Evolutionary conservation across 2,888 invertebrate species (phyloP), one percentile per base, ranked within the genome.

Genomic region (Sesia apiformis): DNA sequence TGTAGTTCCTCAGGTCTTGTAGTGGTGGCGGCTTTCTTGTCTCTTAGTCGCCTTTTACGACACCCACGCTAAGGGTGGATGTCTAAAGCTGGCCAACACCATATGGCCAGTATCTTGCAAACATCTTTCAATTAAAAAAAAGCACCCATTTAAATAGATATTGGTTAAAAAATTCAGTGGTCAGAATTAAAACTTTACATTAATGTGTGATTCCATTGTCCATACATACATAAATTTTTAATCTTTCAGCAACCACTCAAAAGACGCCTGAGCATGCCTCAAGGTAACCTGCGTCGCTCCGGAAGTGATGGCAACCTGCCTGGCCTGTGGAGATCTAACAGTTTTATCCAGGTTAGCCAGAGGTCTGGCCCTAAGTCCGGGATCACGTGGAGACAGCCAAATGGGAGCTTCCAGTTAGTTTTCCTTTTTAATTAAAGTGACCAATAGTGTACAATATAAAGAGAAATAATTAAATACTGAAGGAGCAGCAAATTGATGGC

Each of bases 221-320:
- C n/a, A 49, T 5, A 5, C 5, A 49, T 49, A n/a, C 8, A n/a
- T 49, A n/a, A n/a, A n/a, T 49, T 6, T 7, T 23, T 1, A 1
- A 49, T 53, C 40, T 74, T 69, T 3, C 64, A 81, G 78, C 68
- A 69, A 69, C 64, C 71, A 3, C 53, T 84, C 0, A 66, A 63
- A 38, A 76, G 76, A 53, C 64, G 82, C 0, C 54, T 81, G 0
- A 76, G 82, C 0, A 56, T 63, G 3, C 54, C 41, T 3, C 66
- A 63, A 2, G 60, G 62, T 0, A 64, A 60, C 0, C 51, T 83
- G 6, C 63, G 77, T 0, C 67, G 80, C 4, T 81, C 73, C 43
- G 80, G 78, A 56, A 84, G 84, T 55, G 79, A 81, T 43, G 65
- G 71, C 50, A 82, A 64, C 61, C 56, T 84, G 39, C 66, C 73